Base-by-base conservation (phyloP, 2,888 invertebrate genomes). In the Crioceris asparagi region DNA sequence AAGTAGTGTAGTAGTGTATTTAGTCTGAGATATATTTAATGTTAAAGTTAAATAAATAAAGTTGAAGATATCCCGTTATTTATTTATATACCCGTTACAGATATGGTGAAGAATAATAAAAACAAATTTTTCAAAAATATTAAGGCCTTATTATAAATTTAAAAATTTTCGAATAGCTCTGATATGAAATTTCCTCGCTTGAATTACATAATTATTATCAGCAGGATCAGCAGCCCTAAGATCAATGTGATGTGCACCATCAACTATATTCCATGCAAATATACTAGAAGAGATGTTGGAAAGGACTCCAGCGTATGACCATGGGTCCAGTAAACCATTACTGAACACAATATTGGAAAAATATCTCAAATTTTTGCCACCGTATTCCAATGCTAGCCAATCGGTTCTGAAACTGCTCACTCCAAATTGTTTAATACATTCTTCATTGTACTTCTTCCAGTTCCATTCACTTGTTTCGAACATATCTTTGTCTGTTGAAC, bases 221-320 rank as follows among this genome's bases (percentile, higher is more conserved):
- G 64, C 60, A 0, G 68, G 61, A 60, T 79, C 71, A 17, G 70
- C 64, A 0, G 71, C 69, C 61, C 88, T 72, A 44, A 91, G 69
- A 64, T 91, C 91, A 35, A 88, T 66, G 58, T 91, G 91, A 65
- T 91, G 91, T 0, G 90, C 90, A 0, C 80, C 82, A 57, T 86
- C 82, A 0, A 83, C 75, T 42, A 91, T 81, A 23, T 85, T 66
- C 7, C 90, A 70, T 0, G 85, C 74, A 15, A 72, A 61, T 2
- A 86, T 71, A 0, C 75, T 69, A 4, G 69, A 66, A 38, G 82
- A 83, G 15, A 81, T 61, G 43, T 78, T 78, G 50, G 70, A 70
- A 17, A 85, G 59, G 30, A 90, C 78, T 11, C 90, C 88, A 54
- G 88, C 90, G 43, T 81, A 79, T 39, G 81, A 77, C 90, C 90